phyloP scores from a whole-genome alignment of 2,113 vertebrate species.

The Dryoscopus gambensis region DNA sequence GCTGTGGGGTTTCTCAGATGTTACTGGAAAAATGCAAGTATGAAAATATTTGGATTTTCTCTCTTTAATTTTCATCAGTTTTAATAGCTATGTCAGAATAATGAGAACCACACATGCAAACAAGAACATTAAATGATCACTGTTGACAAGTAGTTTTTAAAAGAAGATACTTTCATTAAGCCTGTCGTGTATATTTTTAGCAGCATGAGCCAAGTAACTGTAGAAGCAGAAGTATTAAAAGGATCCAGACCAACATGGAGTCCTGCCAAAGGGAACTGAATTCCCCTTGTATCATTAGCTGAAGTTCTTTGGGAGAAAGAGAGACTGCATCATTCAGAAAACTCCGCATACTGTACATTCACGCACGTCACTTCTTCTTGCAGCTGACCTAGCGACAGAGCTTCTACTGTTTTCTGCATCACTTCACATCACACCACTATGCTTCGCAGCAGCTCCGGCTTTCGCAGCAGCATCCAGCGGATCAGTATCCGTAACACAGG shows the following conservation, averaged over 20 bases:
- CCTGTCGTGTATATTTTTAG: slow-evolving; percentile 54
- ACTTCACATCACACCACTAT: slow-evolving; percentile 50
- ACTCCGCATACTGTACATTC: slow-evolving; percentile 69
- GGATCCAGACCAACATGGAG: slow-evolving; percentile 68
- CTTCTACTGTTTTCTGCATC: slow-evolving; percentile 67
- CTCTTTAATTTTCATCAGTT: slow-evolving; percentile 50
- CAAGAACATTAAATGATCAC: not conserved
- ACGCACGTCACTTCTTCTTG: slow-evolving; percentile 66
- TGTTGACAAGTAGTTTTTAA: slow-evolving; percentile 15
- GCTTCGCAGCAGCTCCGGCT: not conserved
- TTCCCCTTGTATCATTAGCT: slow-evolving; percentile 72
- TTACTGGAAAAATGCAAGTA: not conserved
- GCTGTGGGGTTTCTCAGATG: not conserved
- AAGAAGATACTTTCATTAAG: slow-evolving; percentile 28
- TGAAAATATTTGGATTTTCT: slow-evolving; percentile 31
- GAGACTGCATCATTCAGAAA: slow-evolving; percentile 74
- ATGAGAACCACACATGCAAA: slow-evolving; percentile 4
- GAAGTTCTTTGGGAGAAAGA: slow-evolving; percentile 64
- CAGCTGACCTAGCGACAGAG: slow-evolving; percentile 75
- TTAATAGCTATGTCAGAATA: slow-evolving; percentile 48
- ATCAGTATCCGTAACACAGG: not conserved
- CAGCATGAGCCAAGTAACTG: slow-evolving; percentile 44
- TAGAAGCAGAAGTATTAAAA: slow-evolving; percentile 68
- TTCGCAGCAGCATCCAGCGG: not conserved
- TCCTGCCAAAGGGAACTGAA: slow-evolving; percentile 74